Base-by-base conservation (phyloP, 2,113 vertebrate genomes). In the Eublepharis macularius region DNA sequence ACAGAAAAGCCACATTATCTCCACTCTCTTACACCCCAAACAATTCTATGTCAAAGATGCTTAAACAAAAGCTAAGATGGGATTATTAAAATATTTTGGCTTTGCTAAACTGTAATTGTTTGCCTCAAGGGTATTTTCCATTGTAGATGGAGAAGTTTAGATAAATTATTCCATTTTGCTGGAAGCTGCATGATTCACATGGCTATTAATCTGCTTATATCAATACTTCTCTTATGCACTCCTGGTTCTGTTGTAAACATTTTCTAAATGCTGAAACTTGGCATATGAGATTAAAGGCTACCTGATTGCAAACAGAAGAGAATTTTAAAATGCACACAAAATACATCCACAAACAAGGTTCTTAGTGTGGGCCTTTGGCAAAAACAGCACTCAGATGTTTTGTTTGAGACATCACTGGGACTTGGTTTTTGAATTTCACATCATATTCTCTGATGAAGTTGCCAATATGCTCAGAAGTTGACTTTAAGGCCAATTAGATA, bases 51-150 rank as follows among this genome's bases (percentile, higher is more conserved):
- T 69, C 81, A 76, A 69, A 36, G 32, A 0, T n/a, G 16, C 6
- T 86, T 47, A 51, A n/a, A 90, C 16, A 93, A 80, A 82, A 85
- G 34, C 19, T 88, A 36, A 80, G 70, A 51, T 39, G 63, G 65
- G 82, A 78, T 49, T 90, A 73, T 81, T 63, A 57, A 7, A 43
- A 88, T 80, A 54, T 45, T 82, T 83, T 57, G 78, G 34, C 43
- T 79, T 74, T 29, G 51, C 65, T 76, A 75, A 1, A 0, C 39
- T 2, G 1, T n/a, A 47, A 83, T 6, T 2, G 76, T 86, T 76
- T 76, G 70, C n/a, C 47, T 81, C 16, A 21, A 45, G 16, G 21
- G 63, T 43, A 83, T 81, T 89, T 90, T 51, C 76, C 65, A 29
- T 77, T 29, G 79, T 79, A 83, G 68, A 79, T 43, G 43, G 47